A percentile compares a stretch with the other conserved stretches of the same genome.
Conservation (phyloP, 2,888 invertebrate genomes). For the Altica lythri region DNA sequence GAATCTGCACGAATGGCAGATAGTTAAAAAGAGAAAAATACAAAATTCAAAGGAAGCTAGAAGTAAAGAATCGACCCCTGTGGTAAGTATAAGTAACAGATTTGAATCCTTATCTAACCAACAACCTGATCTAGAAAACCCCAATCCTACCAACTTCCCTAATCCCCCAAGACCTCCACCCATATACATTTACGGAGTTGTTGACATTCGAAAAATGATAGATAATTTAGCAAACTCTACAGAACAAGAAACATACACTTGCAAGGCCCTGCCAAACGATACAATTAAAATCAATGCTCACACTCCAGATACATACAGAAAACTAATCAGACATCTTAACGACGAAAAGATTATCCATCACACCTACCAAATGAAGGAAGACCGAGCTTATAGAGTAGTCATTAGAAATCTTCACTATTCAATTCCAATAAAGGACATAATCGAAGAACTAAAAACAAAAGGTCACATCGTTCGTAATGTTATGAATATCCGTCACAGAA, state of each 20-base stretch:
- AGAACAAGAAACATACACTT: not conserved
- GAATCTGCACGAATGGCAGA: not conserved
- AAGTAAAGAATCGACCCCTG: no score
- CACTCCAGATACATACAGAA: not conserved
- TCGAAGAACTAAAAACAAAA: not conserved
- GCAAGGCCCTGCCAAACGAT: not conserved
- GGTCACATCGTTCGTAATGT: not conserved
- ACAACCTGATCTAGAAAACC: not conserved
- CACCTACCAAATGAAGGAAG: not conserved
- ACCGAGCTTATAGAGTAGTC: not conserved
- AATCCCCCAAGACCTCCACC: no score
- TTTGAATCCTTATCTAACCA: not conserved
- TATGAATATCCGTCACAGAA: not conserved
- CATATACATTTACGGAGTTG: no score
- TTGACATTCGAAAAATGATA: no score
- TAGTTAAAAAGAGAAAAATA: not conserved
- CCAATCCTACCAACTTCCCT: not conserved
- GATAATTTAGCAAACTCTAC: not conserved
- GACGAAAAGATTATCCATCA: no score
- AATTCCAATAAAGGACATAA: not conserved
- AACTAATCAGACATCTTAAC: not conserved
- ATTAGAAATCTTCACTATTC: not conserved
- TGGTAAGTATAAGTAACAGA: no score
- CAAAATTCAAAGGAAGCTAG: no score
- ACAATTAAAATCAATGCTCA: not conserved